Conservation (phyloP, 2,888 invertebrate genomes). For the Ormia ochracea region DNA sequence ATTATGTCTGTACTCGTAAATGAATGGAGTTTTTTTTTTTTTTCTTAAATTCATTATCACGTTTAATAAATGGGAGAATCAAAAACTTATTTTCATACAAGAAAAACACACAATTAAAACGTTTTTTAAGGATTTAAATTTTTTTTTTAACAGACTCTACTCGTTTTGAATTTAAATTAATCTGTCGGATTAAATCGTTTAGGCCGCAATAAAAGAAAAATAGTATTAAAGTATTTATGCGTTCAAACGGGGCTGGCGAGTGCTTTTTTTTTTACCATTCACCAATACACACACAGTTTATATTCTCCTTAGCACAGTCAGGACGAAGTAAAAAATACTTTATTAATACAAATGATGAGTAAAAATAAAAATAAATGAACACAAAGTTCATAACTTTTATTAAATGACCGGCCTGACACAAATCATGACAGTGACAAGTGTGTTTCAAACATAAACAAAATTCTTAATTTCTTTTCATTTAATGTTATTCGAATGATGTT, state of each 20-base stretch:
- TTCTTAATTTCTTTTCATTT: not conserved
- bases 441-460: conserved; percentile 34
- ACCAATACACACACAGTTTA: conserved; percentile 37
- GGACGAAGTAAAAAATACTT: not conserved
- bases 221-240: conserved; percentile 23
- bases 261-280: conserved; percentile 11
- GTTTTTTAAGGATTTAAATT: conserved; percentile 36
- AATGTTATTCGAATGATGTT: no score
- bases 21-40: conserved; percentile 9
- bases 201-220: conserved; percentile 14
- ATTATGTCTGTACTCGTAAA: conserved; percentile 13
- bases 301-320: conserved; percentile 19
- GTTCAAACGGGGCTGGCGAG: conserved; percentile 18
- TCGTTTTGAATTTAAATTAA: conserved; percentile 59
- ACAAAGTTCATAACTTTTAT: conserved; percentile 56
- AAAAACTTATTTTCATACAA: conserved; percentile 29
- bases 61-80: conserved; percentile 4
- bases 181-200: conserved; percentile 59
- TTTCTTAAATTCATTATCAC: conserved; percentile 28
- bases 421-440: conserved; percentile 61
- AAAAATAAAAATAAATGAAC: not conserved
- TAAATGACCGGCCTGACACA: conserved; percentile 48
- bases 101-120: conserved; percentile 18
- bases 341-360: not conserved
- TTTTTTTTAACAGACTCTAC: conserved; percentile 36